A percentile compares a stretch with the other conserved stretches of the same genome.
Conservation (phyloP, 2,797 vertebrate species). For the Liparis tanakae region DNA sequence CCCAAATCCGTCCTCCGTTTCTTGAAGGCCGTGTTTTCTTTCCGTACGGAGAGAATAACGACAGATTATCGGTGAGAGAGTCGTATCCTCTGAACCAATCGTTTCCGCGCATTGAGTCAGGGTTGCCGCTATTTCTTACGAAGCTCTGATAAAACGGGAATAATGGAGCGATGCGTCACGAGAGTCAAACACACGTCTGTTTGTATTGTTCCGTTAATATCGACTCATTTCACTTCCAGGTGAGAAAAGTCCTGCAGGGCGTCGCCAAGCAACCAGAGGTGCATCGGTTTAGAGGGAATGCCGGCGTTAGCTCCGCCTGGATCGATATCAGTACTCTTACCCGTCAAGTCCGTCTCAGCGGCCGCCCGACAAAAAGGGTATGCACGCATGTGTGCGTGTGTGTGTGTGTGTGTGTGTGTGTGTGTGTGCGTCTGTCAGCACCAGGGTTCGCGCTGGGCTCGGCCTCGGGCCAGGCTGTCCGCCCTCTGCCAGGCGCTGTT, state of each 20-base stretch:
- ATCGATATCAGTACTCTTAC: background rate
- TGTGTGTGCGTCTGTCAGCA: slow-evolving; percentile 81
- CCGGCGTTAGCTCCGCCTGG: slow-evolving; percentile 10
- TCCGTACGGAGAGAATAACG: background rate
- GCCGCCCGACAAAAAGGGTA: background rate
- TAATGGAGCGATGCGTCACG: background rate
- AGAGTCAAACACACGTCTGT: background rate
- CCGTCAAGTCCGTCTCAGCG: slow-evolving; percentile 3
- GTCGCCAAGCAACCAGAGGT: slow-evolving; percentile 13
- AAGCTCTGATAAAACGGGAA: background rate
- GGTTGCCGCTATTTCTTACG: slow-evolving; percentile 2
- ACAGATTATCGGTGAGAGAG: background rate
- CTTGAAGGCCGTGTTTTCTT: background rate
- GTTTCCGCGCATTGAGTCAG: slow-evolving; percentile 1
- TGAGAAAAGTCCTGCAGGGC: slow-evolving; percentile 13
- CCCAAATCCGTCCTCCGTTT: background rate
- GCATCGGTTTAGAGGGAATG: slow-evolving; percentile 4
- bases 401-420: background rate
- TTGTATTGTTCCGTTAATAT: background rate
- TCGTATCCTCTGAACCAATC: background rate
- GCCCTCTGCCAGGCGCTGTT: slow-evolving; percentile 94
- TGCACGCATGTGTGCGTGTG: background rate
- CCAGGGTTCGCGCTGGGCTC: slow-evolving; percentile 95
- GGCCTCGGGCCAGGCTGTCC: slow-evolving; percentile 93
- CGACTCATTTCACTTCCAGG: background rate